Evolutionary conservation across 2,113 vertebrate species (phyloP), one percentile per base, ranked within the genome.

Genomic region (Oryzias melastigma): DNA sequence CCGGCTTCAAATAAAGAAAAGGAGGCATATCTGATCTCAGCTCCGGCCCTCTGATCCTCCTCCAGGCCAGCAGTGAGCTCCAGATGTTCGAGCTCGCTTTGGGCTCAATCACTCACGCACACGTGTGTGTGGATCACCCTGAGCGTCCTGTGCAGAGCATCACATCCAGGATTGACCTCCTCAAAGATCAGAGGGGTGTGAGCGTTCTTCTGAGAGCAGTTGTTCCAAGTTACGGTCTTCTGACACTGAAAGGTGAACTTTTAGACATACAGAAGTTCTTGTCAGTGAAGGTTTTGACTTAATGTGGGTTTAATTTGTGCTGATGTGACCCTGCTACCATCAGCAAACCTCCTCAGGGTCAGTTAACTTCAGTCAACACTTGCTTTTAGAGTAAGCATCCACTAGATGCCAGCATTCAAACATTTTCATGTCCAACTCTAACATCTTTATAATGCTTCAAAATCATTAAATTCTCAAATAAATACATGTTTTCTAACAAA

Each of bases 51-150:
- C 77, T 86, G 85, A 82, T 83, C 82, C 56, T 69, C 24, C 19
- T 73, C 63, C 49, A 73, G 62, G 66, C 47, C 54, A 45, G 65
- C 62, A 63, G 77, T 69, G 64, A 62, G 65, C 72, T 85, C 83
- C 80, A 86, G 85, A 85, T 88, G 86, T 87, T 54, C 29, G 72
- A 49, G 50, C 58, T 41, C 24, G 54, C 57, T 58, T 44, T 40
- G 35, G 47, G 54, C 45, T 44, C 66, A 12, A 58, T 47, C 44
- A 25, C 51, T 44, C 45, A 58, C 44, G 44, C 63, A 50, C 29
- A 65, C 10, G 40, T 50, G 64, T 57, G 59, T 53, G 52, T n/a
- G 47, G 8, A 35, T 35, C 29, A 35, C 29, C 29, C 29, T 35
- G 35, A 12, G 5, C 53, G 50, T 47, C 20, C 71, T 64, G 22